A percentile compares a stretch with the other conserved stretches of the same genome.
Evolutionary conservation across 2,888 invertebrate species (phyloP).

Genomic region (Emmelina monodactyla): DNA sequence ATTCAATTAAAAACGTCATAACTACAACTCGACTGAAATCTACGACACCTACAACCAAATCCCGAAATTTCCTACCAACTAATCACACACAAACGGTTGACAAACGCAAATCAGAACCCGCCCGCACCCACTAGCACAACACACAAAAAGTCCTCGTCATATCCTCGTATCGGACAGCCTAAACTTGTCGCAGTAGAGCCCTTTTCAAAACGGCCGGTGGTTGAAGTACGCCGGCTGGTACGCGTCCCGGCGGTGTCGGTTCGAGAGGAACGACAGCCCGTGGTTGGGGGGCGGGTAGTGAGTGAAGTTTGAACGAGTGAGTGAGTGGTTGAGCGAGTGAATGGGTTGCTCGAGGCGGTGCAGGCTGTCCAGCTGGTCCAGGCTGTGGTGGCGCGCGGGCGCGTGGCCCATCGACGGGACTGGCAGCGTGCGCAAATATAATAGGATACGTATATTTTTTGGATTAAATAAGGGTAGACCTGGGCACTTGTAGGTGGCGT

Average conservation of each 20-base stretch:
- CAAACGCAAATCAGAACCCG: too few relatives aligned
- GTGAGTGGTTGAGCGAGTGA: conserved; percentile 37
- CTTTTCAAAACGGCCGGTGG: conserved; percentile 63
- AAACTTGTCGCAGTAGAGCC: conserved; percentile 58
- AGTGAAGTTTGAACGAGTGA: conserved; percentile 30
- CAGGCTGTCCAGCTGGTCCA: conserved; percentile 56
- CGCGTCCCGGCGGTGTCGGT: conserved; percentile 42
- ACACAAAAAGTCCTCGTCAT: conserved; percentile 36
- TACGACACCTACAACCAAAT: too few relatives aligned
- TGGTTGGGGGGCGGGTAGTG: conserved; percentile 27
- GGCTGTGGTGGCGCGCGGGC: conserved; percentile 54
- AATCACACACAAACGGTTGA: too few relatives aligned
- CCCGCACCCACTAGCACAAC: conserved; percentile 17
- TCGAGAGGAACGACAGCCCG: conserved; percentile 26
- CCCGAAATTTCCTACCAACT: too few relatives aligned
- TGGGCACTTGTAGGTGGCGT: too few relatives aligned
- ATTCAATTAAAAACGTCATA: not conserved
- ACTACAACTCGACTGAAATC: too few relatives aligned
- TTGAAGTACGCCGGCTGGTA: conserved; percentile 45
- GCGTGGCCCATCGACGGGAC: conserved; percentile 24
- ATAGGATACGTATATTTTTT: too few relatives aligned
- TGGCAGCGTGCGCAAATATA: conserved; percentile 46
- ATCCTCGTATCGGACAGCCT: conserved; percentile 53
- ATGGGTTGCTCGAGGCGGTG: too few relatives aligned
- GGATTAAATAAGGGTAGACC: too few relatives aligned